Evolutionary conservation across 2,113 vertebrate species (phyloP).

Genomic region (Xenopus borealis): DNA sequence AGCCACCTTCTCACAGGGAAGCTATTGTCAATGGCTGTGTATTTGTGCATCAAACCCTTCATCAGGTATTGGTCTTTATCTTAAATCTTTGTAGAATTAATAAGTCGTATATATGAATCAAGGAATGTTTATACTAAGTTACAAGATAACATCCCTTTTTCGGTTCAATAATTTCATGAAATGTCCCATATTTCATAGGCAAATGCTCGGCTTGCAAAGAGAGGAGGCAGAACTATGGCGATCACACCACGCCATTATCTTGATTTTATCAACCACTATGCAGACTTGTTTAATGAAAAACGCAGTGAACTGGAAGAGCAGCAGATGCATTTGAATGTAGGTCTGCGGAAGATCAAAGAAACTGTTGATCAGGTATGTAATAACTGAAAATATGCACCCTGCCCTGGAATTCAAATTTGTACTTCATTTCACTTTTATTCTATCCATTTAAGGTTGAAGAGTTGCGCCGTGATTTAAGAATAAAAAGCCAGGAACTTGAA

Average conservation of each 20-base stretch:
- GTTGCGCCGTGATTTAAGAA: slow-evolving; percentile 87
- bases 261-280: slow-evolving; percentile 98
- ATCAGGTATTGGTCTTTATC: slow-evolving; percentile 75
- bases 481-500: slow-evolving; percentile 96
- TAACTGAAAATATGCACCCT: background rate
- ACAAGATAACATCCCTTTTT: too few relatives aligned
- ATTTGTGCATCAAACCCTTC: slow-evolving; percentile 95
- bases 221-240: slow-evolving; percentile 93
- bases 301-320: slow-evolving; percentile 95
- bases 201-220: slow-evolving; percentile 90
- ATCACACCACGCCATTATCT: slow-evolving; percentile 97
- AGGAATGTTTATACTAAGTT: too few relatives aligned
- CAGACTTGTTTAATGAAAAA: slow-evolving; percentile 96
- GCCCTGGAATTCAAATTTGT: too few relatives aligned
- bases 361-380: slow-evolving; percentile 87
- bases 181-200: slow-evolving; percentile 66
- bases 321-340: slow-evolving; percentile 98
- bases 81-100: background rate
- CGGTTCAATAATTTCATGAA: background rate
- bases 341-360: slow-evolving; percentile 96
- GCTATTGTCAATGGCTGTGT: slow-evolving; percentile 97
- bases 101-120: too few relatives aligned
- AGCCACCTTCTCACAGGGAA: slow-evolving; percentile 87
- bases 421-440: too few relatives aligned
- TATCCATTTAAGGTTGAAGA: slow-evolving; percentile 81